Conservation (phyloP, 2,797 vertebrate genomes). For the Rousettus madagascariensis region DNA sequence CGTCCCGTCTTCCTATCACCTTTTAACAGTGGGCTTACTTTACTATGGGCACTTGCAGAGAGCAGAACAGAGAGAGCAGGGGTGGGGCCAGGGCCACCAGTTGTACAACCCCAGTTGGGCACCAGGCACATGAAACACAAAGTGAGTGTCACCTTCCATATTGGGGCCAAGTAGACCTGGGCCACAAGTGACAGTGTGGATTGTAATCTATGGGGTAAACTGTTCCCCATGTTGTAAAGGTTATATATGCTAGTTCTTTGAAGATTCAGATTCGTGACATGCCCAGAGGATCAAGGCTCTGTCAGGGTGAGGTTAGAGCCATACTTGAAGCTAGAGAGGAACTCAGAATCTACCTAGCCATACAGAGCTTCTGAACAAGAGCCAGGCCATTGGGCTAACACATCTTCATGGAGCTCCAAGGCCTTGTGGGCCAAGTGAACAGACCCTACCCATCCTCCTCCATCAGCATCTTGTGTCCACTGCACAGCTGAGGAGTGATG, state of each 20-base stretch:
- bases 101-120: not conserved
- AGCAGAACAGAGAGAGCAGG: not conserved
- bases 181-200: not conserved
- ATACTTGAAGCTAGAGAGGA: not conserved
- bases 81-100: not conserved
- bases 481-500: conserved; percentile 47
- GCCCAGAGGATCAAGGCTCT: not conserved
- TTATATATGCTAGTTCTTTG: not conserved
- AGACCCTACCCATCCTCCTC: conserved; percentile 19
- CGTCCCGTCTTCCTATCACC: not conserved
- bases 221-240: not conserved
- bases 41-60: not conserved
- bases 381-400: not conserved
- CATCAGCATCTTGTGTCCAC: conserved; percentile 56
- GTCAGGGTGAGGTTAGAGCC: not conserved
- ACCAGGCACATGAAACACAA: not conserved
- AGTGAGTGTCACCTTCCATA: not conserved
- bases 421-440: not conserved
- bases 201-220: not conserved
- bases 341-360: not conserved
- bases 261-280: not conserved
- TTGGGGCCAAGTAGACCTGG: not conserved
- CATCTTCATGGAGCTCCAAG: not conserved
- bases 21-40: not conserved
- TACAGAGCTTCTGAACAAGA: not conserved